Percentiles rank a stretch among this genome's conserved stretches.
phyloP scores from a whole-genome alignment of 2,113 vertebrate species.

The Climacteris rufus region DNA sequence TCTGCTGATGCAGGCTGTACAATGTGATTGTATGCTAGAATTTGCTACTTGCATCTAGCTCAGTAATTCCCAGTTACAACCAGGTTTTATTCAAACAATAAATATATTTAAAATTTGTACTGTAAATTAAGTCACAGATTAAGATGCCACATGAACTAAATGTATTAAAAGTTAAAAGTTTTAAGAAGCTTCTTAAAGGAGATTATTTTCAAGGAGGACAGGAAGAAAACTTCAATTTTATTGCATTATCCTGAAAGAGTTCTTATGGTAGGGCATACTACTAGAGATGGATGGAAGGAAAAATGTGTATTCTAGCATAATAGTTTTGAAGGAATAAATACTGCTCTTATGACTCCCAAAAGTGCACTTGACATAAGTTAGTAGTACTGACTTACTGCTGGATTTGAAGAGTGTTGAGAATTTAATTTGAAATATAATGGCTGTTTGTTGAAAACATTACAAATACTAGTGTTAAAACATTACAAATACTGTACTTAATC shows the following conservation, averaged over 20 bases:
- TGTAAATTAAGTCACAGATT: not conserved
- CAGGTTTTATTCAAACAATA: not conserved
- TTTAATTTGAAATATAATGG: conserved; percentile 8
- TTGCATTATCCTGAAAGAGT: not conserved
- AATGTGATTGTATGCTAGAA: not conserved
- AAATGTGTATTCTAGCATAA: not conserved
- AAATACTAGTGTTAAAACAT: not conserved
- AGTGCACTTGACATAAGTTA: not conserved
- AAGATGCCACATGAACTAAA: not conserved
- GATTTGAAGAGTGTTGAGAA: conserved; percentile 7
- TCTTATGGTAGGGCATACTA: not conserved
- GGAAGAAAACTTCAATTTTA: not conserved
- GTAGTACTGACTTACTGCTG: not conserved
- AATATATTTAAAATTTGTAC: not conserved
- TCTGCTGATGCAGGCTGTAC: not conserved
- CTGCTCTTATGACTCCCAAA: not conserved
- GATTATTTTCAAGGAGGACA: not conserved
- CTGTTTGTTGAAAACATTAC: not conserved
- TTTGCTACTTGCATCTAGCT: not conserved
- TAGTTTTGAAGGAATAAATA: not conserved
- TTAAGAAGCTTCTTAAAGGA: not conserved
- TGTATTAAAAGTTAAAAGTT: not conserved
- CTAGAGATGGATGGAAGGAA: not conserved
- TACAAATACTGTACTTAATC: conserved; percentile 56
- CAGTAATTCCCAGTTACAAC: not conserved